Percentiles rank a stretch among this genome's conserved stretches.
Evolutionary conservation across 2,797 vertebrate species (phyloP).

Genomic region (Eidolon dupreanum): DNA sequence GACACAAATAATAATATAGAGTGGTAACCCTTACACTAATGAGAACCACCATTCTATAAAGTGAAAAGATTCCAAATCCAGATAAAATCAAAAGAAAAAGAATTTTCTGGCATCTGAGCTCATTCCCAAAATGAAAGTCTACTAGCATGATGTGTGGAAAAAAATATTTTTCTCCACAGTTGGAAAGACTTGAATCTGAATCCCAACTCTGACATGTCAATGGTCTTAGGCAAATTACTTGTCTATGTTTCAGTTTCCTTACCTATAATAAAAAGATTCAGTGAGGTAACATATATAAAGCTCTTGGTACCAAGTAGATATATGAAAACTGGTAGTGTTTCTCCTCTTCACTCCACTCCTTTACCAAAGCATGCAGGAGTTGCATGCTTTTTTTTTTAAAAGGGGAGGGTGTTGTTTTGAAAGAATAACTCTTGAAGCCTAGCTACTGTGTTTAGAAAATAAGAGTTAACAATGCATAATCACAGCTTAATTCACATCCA

Average conservation of each 20-base stretch:
- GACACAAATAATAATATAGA: not conserved
- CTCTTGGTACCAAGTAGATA: not conserved
- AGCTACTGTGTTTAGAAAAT: not conserved
- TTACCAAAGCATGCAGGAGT: not conserved
- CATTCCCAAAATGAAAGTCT: not conserved
- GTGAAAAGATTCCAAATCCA: not conserved
- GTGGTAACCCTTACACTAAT: not conserved
- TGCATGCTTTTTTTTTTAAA: not conserved
- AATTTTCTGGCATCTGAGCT: not conserved
- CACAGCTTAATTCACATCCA: not conserved
- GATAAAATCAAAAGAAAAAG: not conserved
- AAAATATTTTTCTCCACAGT: not conserved
- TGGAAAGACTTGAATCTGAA: not conserved
- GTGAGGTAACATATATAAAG: not conserved
- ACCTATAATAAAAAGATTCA: not conserved
- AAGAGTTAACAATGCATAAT: not conserved
- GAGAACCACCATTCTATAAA: not conserved
- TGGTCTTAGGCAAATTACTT: not conserved
- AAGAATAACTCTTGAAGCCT: not conserved
- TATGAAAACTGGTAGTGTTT: not conserved
- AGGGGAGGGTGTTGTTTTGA: not conserved
- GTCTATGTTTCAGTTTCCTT: not conserved
- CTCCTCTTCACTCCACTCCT: not conserved
- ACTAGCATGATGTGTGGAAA: not conserved
- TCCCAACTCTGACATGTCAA: not conserved